A percentile compares a stretch with the other conserved stretches of the same genome.
phyloP scores from a whole-genome alignment of 2,888 invertebrate genomes.

The Leucophenga montana region DNA sequence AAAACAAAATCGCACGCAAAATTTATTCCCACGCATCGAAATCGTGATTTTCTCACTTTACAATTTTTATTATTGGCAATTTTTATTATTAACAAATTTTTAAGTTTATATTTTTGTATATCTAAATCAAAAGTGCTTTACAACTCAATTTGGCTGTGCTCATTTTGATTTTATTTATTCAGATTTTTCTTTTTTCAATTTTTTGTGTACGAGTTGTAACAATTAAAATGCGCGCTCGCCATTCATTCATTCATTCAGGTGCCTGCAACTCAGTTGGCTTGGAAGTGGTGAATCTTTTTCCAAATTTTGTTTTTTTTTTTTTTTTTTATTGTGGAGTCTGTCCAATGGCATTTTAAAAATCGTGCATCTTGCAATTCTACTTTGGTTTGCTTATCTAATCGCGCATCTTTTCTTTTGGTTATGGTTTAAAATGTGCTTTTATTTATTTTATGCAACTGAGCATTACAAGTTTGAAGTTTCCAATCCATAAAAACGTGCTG shows the following conservation, averaged over 20 bases:
- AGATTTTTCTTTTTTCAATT: not conserved
- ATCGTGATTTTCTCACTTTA: conserved; percentile 52
- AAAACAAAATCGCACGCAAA: conserved; percentile 56
- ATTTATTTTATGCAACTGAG: not conserved
- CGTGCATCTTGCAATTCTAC: not conserved
- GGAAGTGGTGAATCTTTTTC: no score
- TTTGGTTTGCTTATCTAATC: conserved; percentile 19
- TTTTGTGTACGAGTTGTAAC: not conserved
- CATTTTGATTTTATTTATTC: conserved; percentile 2
- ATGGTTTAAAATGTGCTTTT: not conserved
- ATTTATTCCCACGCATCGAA: conserved; percentile 62
- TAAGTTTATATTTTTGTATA: conserved; percentile 13
- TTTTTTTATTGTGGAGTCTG: no score
- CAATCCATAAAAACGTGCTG: conserved; percentile 14
- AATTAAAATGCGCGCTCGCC: conserved; percentile 19
- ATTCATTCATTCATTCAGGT: conserved; percentile 4
- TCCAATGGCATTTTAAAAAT: not conserved
- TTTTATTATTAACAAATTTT: conserved; percentile 19
- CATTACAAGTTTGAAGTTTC: conserved; percentile 2
- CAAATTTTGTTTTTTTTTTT: no score
- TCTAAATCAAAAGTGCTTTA: conserved; percentile 8
- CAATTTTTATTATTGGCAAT: conserved; percentile 19
- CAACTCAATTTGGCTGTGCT: conserved; percentile 23
- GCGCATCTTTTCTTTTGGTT: conserved; percentile 5
- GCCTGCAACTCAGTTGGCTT: not conserved